Evolutionary conservation across 2,113 vertebrate genomes (phyloP), one percentile per base, ranked within the genome.

Genomic region (Tenebrosternarchus preto): DNA sequence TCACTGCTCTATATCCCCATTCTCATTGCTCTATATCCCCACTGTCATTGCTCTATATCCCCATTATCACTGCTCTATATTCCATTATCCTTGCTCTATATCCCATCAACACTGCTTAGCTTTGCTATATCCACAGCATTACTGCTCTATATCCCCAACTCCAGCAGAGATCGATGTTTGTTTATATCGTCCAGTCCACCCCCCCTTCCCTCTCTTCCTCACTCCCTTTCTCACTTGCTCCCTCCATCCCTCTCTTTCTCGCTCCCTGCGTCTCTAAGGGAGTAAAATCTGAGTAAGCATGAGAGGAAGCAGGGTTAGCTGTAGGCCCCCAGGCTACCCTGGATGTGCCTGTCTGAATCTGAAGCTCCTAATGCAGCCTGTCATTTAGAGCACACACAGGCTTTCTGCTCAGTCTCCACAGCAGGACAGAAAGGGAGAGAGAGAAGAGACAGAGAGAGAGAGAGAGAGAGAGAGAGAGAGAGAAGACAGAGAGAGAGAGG

Each of bases 211-310:
- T 50, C 43, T 2, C 43, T 50, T 12, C 8, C 43, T 50, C 20
- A 16, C 50, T 68, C 63, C 56, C 27, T n/a, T n/a, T n/a, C 72
- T 75, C 22, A 66, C 77, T 72, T 19, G 55, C 5, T 46, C 57
- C 74, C 43, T 63, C 22, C 27, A 33, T 43, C 46, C 63, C 29
- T 59, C 20, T 33, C 9, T 76, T 61, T 61, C 4, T 33, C 27
- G 25, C 67, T 33, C 15, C 33, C 55, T 70, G 56, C 25, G n/a
- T 79, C 55, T 79, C 20, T 56, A 33, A 33, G 77, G 87, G 90
- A 91, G 88, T 88, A 91, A 90, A 90, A 90, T 92, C 91, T 87
- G 89, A 92, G 91, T 90, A 91, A 92, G 91, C 90, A 90, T 77
- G 86, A 89, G 88, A 87, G 88, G 29, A 22, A 59, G 88, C 85